Evolutionary conservation across 2,113 vertebrate genomes (phyloP).

Genomic region (Anhinga rufa): DNA sequence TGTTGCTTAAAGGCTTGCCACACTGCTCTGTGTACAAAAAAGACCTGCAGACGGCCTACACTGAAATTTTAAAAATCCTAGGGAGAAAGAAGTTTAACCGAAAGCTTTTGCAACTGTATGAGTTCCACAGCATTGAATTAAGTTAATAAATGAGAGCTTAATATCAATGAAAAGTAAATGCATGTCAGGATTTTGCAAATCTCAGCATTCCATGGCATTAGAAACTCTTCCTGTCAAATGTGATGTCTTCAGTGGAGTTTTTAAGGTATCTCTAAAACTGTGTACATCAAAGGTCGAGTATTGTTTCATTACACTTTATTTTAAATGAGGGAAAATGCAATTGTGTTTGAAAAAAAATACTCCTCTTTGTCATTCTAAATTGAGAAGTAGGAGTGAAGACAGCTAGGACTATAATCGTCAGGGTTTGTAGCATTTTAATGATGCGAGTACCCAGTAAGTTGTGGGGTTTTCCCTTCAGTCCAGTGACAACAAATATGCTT

Average conservation of each 20-base stretch:
- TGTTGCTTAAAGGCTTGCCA: not conserved
- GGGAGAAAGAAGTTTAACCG: not conserved
- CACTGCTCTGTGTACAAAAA: not conserved
- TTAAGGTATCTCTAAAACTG: not conserved
- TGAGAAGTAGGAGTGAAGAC: not conserved
- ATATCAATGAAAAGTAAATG: not conserved
- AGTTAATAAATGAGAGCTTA: conserved; percentile 7
- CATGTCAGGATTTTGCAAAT: not conserved
- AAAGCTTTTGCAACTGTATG: not conserved
- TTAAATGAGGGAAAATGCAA: not conserved
- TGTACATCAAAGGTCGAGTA: not conserved
- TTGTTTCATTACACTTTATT: not conserved
- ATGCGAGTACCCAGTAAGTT: not conserved
- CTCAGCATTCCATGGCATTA: not conserved
- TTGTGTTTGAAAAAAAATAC: not conserved
- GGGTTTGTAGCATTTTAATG: not conserved
- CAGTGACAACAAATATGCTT: not conserved
- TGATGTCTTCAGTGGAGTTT: not conserved
- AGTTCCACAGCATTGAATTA: not conserved
- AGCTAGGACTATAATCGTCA: not conserved
- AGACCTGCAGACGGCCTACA: not conserved
- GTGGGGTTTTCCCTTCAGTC: not conserved
- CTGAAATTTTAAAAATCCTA: not conserved
- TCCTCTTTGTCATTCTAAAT: not conserved
- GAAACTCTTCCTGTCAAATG: not conserved